A percentile compares a stretch with the other conserved stretches of the same genome.
Evolutionary conservation across 2,797 vertebrate genomes (phyloP).

Genomic region (Smutsia gigantea): DNA sequence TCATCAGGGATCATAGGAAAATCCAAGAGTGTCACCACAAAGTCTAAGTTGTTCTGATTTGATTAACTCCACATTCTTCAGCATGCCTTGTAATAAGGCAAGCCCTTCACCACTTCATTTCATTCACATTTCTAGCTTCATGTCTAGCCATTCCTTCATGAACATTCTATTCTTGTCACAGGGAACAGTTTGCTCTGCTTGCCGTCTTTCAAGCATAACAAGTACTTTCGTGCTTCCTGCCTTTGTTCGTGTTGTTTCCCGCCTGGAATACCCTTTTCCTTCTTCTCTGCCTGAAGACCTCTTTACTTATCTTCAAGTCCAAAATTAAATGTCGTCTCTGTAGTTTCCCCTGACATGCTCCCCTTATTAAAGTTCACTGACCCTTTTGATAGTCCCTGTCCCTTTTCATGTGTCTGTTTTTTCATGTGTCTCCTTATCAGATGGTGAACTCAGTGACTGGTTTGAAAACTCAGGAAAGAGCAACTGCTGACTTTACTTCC

Average conservation of each 20-base stretch:
- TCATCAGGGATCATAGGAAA: not conserved
- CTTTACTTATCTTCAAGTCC: not conserved
- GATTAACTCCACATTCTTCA: not conserved
- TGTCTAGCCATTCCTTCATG: not conserved
- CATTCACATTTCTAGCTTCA: not conserved
- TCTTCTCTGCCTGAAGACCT: conserved; percentile 7
- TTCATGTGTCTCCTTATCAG: not conserved
- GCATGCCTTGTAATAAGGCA: not conserved
- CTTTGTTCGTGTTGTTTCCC: not conserved
- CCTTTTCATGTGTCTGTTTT: not conserved
- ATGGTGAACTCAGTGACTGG: not conserved
- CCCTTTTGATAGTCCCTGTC: not conserved
- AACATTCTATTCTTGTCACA: not conserved
- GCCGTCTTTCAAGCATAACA: not conserved
- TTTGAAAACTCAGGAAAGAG: not conserved
- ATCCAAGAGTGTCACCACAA: conserved; percentile 15
- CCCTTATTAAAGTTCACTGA: not conserved
- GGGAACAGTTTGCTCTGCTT: not conserved
- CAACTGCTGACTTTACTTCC: not conserved
- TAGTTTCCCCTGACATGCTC: not conserved
- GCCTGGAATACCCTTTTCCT: not conserved
- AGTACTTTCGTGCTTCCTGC: not conserved
- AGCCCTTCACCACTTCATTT: not conserved
- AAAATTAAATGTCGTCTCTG: not conserved
- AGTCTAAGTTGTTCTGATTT: not conserved